Evolutionary conservation across 2,113 vertebrate species (phyloP).

Genomic region (Cyphomyrus discorhynchus): DNA sequence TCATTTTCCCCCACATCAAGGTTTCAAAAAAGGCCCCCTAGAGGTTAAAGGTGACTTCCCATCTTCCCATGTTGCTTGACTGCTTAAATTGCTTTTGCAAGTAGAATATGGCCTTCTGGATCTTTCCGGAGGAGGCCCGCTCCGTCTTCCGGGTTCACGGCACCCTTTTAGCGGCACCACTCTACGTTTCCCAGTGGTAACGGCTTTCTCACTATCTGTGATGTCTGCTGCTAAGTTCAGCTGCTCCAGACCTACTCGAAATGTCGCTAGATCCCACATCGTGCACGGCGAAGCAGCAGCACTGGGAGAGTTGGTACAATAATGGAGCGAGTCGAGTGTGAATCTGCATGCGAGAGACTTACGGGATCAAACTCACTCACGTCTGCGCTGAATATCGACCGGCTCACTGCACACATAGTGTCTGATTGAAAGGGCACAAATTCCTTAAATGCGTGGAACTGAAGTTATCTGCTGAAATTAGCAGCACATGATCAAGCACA

Average conservation of each 20-base stretch:
- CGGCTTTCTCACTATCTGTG: background rate
- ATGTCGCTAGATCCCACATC: background rate
- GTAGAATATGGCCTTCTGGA: background rate
- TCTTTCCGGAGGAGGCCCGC: background rate
- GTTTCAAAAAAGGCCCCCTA: background rate
- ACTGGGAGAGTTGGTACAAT: background rate
- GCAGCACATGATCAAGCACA: background rate
- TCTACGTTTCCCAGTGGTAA: background rate
- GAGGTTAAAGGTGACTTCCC: background rate
- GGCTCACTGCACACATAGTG: background rate
- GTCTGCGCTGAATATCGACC: background rate
- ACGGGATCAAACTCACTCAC: background rate
- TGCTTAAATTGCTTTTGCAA: background rate
- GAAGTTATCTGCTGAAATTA: background rate
- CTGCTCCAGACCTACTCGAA: background rate
- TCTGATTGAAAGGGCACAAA: background rate
- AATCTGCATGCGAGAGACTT: background rate
- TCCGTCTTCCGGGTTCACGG: background rate
- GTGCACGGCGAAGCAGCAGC: background rate
- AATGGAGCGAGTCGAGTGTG: background rate
- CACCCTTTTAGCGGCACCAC: background rate
- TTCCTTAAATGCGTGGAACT: background rate
- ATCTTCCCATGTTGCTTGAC: background rate
- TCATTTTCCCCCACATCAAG: background rate
- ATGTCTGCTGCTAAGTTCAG: background rate